A percentile compares a stretch with the other conserved stretches of the same genome.
phyloP scores from a whole-genome alignment of 2,888 invertebrate species.

The Netelia inedita region DNA sequence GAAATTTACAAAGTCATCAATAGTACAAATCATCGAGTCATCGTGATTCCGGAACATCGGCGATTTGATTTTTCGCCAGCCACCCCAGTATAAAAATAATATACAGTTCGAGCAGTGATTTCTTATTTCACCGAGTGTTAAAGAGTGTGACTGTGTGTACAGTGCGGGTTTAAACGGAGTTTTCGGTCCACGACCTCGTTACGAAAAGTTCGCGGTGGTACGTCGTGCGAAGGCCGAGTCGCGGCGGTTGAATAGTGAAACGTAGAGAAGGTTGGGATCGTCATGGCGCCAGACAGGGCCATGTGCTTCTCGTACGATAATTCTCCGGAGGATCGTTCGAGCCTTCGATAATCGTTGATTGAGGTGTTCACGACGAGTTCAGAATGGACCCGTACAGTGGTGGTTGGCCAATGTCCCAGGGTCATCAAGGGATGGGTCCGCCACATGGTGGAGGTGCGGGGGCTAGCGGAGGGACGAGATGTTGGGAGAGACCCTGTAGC shows the following conservation, averaged over 20 bases:
- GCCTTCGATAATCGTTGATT: constrained; percentile 56
- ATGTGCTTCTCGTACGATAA: constrained; percentile 70
- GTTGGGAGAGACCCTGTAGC: constrained; percentile 82
- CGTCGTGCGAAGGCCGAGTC: background rate
- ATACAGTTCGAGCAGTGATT: constrained; percentile 43
- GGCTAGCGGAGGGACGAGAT: constrained; percentile 74
- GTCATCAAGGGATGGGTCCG: constrained; percentile 75
- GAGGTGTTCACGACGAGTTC: background rate
- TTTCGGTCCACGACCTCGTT: background rate
- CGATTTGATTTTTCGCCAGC: background rate
- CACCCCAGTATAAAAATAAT: no score
- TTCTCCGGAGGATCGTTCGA: constrained; percentile 28
- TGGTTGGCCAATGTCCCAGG: constrained; percentile 83
- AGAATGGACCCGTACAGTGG: constrained; percentile 86
- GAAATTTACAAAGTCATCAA: constrained; percentile 41
- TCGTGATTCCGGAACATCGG: constrained; percentile 1
- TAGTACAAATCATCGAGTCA: constrained; percentile 56
- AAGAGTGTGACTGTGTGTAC: constrained; percentile 51
- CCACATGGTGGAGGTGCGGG: constrained; percentile 55
- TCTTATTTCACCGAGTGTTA: constrained; percentile 18
- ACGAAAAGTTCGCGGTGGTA: constrained; percentile 28
- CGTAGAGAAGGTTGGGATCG: constrained; percentile 33
- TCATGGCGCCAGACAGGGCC: constrained; percentile 82
- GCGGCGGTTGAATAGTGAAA: background rate
- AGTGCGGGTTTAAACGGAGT: constrained; percentile 50